These are phyloP conservation scores for Eutrigla gurnardus DNA, from an alignment of 2,797 vertebrate species.

Conservation along the genomic window DNA sequence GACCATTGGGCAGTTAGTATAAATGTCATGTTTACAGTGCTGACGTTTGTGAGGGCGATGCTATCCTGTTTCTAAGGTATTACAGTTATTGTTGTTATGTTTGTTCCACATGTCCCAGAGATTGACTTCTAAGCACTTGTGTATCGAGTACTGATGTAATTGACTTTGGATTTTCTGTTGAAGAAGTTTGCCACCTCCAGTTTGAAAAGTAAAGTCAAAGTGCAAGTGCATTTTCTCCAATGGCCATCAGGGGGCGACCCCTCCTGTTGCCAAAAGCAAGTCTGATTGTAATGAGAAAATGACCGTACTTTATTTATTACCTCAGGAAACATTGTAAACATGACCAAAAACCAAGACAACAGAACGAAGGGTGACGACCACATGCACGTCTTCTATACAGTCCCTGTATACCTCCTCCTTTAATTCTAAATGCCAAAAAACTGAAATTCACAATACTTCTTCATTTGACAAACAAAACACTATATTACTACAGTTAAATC, in stretches of 20 bases:
- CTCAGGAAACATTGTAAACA: background rate
- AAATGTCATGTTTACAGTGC: background rate
- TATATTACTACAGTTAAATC: background rate
- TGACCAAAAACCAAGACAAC: background rate
- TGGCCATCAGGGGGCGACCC: background rate
- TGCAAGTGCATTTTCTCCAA: background rate
- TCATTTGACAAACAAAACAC: background rate
- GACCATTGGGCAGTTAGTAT: too few species aligned
- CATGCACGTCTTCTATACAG: background rate
- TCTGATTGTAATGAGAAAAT: slow-evolving; percentile 1
- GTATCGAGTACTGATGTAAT: background rate
- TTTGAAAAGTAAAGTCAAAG: background rate
- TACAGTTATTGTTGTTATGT: background rate
- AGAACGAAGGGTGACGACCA: background rate
- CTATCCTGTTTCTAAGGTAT: background rate
- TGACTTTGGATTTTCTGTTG: background rate
- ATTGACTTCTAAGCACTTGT: background rate
- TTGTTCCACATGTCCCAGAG: background rate
- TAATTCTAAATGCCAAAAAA: background rate
- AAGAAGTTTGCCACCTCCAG: background rate
- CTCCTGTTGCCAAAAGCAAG: background rate
- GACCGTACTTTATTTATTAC: background rate
- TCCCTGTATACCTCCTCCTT: background rate
- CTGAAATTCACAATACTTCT: background rate
- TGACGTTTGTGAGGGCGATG: background rate